These are phyloP conservation scores for Nasonia giraulti DNA, from an alignment of 1,140 invertebrate genomes.

Conservation along the genomic window DNA sequence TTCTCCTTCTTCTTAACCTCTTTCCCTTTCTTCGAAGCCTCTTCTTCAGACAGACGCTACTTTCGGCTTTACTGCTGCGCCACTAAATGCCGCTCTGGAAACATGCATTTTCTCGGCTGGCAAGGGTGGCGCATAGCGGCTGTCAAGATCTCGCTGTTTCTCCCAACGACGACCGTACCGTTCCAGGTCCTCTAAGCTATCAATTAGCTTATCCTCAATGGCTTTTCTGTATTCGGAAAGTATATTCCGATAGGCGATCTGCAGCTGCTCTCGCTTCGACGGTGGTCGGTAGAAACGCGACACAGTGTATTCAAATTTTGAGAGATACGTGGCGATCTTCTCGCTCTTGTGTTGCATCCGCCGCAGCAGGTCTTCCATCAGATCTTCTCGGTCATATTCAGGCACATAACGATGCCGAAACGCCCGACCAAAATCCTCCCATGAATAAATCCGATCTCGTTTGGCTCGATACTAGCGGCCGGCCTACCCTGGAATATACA, in stretches of 20 bases:
- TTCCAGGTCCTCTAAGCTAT: not conserved
- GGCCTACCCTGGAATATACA: no score
- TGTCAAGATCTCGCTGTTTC: not conserved
- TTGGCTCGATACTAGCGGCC: no score
- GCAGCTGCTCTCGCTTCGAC: not conserved
- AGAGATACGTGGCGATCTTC: not conserved
- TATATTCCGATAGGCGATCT: not conserved
- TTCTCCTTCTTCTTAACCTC: not conserved
- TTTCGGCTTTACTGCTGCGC: not conserved
- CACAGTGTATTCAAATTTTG: not conserved
- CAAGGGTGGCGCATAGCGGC: not conserved
- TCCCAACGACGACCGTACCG: not conserved
- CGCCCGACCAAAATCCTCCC: not conserved
- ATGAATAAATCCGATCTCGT: no score
- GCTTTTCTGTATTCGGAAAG: not conserved
- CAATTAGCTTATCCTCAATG: not conserved
- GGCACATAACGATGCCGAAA: not conserved
- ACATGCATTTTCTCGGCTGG: conserved; percentile 12
- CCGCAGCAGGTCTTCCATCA: not conserved
- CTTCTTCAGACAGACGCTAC: not conserved
- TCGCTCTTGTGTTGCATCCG: not conserved
- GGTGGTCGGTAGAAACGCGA: not conserved
- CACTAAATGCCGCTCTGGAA: not conserved
- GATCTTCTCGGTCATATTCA: not conserved
- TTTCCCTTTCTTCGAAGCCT: not conserved